A percentile compares a stretch with the other conserved stretches of the same genome.
These are phyloP conservation scores for Limnothrissa miodon DNA, from an alignment of 2,113 vertebrate genomes.

Conservation along the genomic window DNA sequence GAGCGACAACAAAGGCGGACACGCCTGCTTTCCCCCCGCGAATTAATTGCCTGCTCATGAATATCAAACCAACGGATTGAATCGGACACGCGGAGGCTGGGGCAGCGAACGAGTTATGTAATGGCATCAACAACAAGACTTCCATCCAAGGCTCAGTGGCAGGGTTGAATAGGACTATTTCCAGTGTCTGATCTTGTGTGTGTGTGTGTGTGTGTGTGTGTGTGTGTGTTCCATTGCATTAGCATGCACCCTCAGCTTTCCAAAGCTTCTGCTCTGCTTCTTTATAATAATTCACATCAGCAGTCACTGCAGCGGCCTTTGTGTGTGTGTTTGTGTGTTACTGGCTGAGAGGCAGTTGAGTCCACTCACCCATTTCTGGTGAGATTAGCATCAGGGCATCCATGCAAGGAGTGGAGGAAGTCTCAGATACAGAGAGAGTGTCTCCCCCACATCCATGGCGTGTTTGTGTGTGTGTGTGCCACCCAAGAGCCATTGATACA, in stretches of 20 bases:
- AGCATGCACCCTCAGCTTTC: not conserved
- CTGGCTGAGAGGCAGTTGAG: conserved; percentile 34
- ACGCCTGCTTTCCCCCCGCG: not conserved
- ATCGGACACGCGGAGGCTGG: not conserved
- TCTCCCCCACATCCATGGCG: too few relatives aligned
- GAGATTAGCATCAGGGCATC: conserved; percentile 41
- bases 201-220: not conserved
- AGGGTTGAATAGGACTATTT: not conserved
- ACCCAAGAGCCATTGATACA: too few relatives aligned
- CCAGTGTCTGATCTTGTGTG: not conserved
- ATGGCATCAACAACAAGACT: not conserved
- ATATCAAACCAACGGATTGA: conserved; percentile 34
- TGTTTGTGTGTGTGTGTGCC: too few relatives aligned
- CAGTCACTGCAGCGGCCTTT: not conserved
- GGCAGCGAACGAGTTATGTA: not conserved
- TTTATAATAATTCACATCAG: not conserved
- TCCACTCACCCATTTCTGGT: conserved; percentile 35
- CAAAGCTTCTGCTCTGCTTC: not conserved
- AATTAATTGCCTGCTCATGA: conserved; percentile 36
- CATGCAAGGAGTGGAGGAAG: conserved; percentile 5
- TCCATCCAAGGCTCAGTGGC: not conserved
- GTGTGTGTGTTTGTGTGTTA: conserved; percentile 28
- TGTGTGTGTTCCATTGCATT: not conserved
- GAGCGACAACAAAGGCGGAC: not conserved
- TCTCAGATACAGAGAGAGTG: too few relatives aligned